These are phyloP conservation scores for Momotus momota DNA, from an alignment of 2,797 vertebrate genomes.

Conservation along the genomic window DNA sequence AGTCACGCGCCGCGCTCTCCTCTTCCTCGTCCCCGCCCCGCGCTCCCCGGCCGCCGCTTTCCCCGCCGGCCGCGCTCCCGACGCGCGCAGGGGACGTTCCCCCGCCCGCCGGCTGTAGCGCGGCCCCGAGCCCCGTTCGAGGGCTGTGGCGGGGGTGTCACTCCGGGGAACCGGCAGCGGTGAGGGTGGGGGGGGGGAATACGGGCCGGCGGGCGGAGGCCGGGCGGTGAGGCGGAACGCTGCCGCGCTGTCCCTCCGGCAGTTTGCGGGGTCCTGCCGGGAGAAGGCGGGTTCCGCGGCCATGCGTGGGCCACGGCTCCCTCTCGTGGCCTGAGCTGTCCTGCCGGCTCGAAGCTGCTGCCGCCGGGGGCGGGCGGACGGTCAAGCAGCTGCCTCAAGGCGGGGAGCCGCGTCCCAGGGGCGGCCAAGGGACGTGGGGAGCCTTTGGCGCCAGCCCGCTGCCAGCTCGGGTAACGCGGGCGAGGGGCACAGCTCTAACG, in stretches of 20 bases:
- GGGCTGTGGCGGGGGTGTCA: not conserved
- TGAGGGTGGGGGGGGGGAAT: fast-evolving
- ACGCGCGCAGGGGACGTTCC: not conserved
- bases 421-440: not conserved
- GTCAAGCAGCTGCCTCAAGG: not conserved
- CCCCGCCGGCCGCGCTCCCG: not conserved
- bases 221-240: no score
- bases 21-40: not conserved
- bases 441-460: not conserved
- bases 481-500: fast-evolving
- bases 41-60: not conserved
- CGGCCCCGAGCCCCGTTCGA: not conserved
- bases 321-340: conserved; percentile 36
- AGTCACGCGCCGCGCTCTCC: not conserved
- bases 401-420: no score
- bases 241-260: not conserved
- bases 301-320: conserved; percentile 30
- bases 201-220: not conserved
- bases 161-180: not conserved
- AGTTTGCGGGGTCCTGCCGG: not conserved
- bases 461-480: not conserved
- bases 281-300: not conserved
- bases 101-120: not conserved
- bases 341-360: not conserved
- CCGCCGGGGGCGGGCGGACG: not conserved